Evolutionary conservation across 2,797 vertebrate species (phyloP), one percentile per base, ranked within the genome.

Genomic region (Sebastes reedi): DNA sequence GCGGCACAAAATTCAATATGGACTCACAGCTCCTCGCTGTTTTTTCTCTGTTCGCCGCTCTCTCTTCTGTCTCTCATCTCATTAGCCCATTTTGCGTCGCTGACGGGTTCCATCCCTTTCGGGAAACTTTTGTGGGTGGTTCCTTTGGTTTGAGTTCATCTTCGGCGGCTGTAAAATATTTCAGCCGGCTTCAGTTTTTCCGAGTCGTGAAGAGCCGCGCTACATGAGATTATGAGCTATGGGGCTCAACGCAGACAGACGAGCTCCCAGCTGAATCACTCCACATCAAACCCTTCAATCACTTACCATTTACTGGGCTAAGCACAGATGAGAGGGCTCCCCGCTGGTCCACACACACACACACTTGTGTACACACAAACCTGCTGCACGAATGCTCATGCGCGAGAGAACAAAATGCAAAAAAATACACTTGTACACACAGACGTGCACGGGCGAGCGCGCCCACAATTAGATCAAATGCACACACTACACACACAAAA

Each of bases 281-380:
- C 64, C 86, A 94, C 91, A 93, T 94, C 93, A 94, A 94, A 90
- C 92, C 93, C 90, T 88, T 93, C 92, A 93, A 91, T 93, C 94
- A 92, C 89, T 91, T 89, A 70, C 87, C 89, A 90, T 93, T 94
- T 94, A 95, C 91, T 91, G 88, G 89, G 89, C 89, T 95, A 91
- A 94, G 92, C 87, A 88, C 88, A 91, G 90, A 93, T 93, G 91
- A 93, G 93, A 93, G 84, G 87, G 80, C 77, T 86, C 76, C 91
- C 89, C 24, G 32, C 78, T 72, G 81, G 73, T 79, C 29, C 76
- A 71, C 66, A 62, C 39, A 36, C 70, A 39, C 79, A 67, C 13
- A 71, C 79, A 67, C 52, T 77, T 77, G 80, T 87, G 56, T 67
- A 86, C 81, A 79, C 84, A 80, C 73, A 84, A 80, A 91, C 77